Percentiles rank a stretch among this genome's conserved stretches.
Evolutionary conservation across 2,797 vertebrate genomes (phyloP).

Genomic region (Rhynchonycteris naso): DNA sequence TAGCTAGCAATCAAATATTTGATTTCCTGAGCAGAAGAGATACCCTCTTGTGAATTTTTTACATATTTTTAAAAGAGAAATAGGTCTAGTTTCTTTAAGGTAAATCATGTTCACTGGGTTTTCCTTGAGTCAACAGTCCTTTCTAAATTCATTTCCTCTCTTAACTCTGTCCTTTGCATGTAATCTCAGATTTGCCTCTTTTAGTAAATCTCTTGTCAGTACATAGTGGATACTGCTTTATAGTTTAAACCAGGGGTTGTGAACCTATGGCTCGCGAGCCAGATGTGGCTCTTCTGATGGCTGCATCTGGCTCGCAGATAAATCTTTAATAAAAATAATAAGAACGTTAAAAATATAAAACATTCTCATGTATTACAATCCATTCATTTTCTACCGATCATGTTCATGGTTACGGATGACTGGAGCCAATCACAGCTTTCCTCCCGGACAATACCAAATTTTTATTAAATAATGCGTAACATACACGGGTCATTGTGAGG

Average conservation of each 20-base stretch:
- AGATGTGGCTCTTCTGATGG: too few species aligned
- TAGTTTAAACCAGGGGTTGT: not conserved
- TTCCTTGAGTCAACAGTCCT: not conserved
- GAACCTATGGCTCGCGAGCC: too few species aligned
- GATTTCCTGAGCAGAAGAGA: conserved; percentile 48
- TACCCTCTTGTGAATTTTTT: not conserved
- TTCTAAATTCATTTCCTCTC: conserved; percentile 11
- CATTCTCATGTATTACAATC: too few species aligned
- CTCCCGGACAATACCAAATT: too few species aligned
- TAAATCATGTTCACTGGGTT: not conserved
- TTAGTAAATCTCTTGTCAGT: not conserved
- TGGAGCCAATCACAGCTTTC: too few species aligned
- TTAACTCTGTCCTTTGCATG: not conserved
- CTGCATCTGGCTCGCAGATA: too few species aligned
- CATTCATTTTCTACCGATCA: too few species aligned
- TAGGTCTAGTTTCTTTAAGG: not conserved
- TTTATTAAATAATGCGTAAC: too few species aligned
- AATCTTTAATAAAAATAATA: too few species aligned
- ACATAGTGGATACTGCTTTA: not conserved
- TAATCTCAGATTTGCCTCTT: not conserved
- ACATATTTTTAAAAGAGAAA: conserved; percentile 37
- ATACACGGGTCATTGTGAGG: too few species aligned
- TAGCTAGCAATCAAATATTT: conserved; percentile 46
- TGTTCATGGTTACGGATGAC: too few species aligned
- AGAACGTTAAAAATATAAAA: too few species aligned